phyloP scores from a whole-genome alignment of 23 tunicate genomes.

The Ciona savignyi region DNA sequence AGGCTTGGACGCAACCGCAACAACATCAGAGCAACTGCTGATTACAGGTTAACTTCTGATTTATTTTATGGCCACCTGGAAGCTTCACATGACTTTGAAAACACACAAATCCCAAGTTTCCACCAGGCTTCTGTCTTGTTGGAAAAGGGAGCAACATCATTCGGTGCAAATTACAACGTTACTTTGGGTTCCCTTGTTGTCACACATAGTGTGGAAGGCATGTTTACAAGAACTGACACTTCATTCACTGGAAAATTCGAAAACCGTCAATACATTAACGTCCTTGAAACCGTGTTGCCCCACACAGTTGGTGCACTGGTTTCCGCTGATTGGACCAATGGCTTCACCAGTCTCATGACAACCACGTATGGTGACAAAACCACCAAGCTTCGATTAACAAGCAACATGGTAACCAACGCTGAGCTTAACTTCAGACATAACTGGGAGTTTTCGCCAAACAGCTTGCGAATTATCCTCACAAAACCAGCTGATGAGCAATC shows the following conservation, averaged over 20 bases:
- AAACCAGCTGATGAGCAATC: conserved; percentile 2
- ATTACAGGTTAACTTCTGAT: no score
- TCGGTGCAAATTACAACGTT: conserved; percentile 13
- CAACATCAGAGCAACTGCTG: no score
- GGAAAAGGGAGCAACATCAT: neutral
- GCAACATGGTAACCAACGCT: conserved; percentile 11
- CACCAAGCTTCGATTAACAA: neutral
- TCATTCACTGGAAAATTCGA: conserved; percentile 6
- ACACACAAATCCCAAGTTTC: no score
- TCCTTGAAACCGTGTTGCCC: conserved; percentile 17
- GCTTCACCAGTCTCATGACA: neutral
- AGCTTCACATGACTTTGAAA: no score
- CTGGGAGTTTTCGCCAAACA: conserved; percentile 2
- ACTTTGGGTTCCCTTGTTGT: conserved; percentile 12
- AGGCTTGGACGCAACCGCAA: no score
- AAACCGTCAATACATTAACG: neutral
- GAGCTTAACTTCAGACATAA: conserved; percentile 12
- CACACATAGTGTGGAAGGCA: conserved; percentile 9
- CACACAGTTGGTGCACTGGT: conserved; percentile 2
- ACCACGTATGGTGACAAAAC: conserved; percentile 22
- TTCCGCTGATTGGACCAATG: conserved; percentile 14
- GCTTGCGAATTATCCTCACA: conserved; percentile 4
- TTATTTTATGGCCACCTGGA: no score
- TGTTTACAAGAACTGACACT: neutral
- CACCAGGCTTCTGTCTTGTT: no score